Conservation (phyloP, 2,797 vertebrate species). For the Etheostoma perlongum region DNA sequence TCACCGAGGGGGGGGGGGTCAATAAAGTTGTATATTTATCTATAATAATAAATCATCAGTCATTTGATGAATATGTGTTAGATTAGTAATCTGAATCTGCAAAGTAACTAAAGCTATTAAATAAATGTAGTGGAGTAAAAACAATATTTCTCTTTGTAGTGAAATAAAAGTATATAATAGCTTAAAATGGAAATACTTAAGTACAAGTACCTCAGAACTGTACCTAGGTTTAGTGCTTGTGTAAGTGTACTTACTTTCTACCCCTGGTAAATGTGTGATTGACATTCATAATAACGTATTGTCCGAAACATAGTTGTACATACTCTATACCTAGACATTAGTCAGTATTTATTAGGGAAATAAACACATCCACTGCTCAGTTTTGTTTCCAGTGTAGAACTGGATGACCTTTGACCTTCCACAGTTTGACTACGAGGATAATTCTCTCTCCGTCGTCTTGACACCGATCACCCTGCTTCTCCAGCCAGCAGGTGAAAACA, state of each 20-base stretch:
- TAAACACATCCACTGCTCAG: conserved; percentile 16
- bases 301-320: neutral
- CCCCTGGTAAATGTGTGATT: neutral
- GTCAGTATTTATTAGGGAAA: conserved; percentile 25
- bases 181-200: neutral
- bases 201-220: neutral
- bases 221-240: neutral
- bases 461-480: conserved; percentile 50
- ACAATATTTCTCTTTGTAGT: neutral
- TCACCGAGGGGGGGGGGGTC: neutral
- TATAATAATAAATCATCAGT: neutral
- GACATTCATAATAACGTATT: conserved; percentile 4
- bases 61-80: neutral
- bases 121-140: neutral
- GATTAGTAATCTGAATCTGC: neutral
- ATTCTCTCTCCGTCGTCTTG: conserved; percentile 34
- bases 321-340: neutral
- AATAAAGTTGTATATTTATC: neutral
- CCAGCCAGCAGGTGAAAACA: conserved; percentile 66
- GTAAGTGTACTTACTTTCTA: neutral
- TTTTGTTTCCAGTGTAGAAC: conserved; percentile 7
- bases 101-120: neutral
- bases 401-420: conserved; percentile 42
- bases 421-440: conserved; percentile 19
- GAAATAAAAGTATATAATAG: neutral